Evolutionary conservation across 35 echinoderm and acorn worm genomes (phyloP).

Genomic region (Apostichopus californicus): DNA sequence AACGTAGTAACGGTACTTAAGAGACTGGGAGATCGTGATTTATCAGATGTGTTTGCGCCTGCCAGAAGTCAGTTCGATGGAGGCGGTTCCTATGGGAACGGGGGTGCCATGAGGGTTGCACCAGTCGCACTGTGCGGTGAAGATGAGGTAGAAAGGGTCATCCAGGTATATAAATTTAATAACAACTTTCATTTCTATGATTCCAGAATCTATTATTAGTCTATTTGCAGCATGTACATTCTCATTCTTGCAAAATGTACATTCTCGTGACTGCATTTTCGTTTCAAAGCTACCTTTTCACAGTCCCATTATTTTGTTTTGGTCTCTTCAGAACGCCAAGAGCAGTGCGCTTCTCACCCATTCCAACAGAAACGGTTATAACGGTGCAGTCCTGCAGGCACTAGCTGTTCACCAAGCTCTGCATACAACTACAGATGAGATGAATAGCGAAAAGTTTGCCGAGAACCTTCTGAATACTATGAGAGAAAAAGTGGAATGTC

Average conservation of each 20-base stretch:
- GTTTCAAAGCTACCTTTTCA: too few relatives aligned
- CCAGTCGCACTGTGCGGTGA: constrained; percentile 70
- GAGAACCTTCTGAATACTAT: constrained; percentile 70
- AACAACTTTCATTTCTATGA: neutral
- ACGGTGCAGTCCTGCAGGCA: constrained; percentile 81
- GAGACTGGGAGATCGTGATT: constrained; percentile 29
- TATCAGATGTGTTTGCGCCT: constrained; percentile 77
- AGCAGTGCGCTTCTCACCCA: constrained; percentile 85
- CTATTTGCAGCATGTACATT: too few relatives aligned
- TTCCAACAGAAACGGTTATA: constrained; percentile 78
- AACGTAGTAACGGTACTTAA: constrained; percentile 74
- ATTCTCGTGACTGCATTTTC: too few relatives aligned
- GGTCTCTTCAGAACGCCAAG: constrained; percentile 61
- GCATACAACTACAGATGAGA: constrained; percentile 53
- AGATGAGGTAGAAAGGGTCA: constrained; percentile 70
- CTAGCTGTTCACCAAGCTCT: constrained; percentile 81
- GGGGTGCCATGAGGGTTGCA: constrained; percentile 93
- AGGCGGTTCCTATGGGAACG: constrained; percentile 93
- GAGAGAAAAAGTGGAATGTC: constrained; percentile 60
- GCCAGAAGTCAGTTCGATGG: constrained; percentile 86
- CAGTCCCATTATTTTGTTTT: too few relatives aligned
- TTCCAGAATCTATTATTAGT: neutral
- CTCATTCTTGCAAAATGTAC: too few relatives aligned
- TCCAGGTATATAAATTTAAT: constrained; percentile 56
- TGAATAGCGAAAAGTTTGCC: constrained; percentile 64